Evolutionary conservation across 2,888 invertebrate genomes (phyloP), one percentile per base, ranked within the genome.

Genomic region (Eilema sororculum): DNA sequence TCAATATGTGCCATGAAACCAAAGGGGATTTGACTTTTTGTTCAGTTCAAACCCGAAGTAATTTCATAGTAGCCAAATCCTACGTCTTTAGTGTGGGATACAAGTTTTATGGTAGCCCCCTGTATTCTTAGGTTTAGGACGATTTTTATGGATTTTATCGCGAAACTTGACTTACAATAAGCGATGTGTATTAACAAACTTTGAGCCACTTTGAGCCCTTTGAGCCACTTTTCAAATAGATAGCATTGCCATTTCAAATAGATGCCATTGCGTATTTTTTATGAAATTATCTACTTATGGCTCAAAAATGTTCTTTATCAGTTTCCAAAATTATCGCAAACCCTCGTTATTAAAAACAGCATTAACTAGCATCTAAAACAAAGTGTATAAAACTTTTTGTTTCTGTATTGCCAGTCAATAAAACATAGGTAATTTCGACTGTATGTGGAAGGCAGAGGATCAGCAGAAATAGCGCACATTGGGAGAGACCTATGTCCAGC

Each of bases 111-210:
- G 9, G n/a, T 52, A 52, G n/a, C 52, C 52, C 20, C 52, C 52
- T 52, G 52, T 52, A 56, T 30, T 30, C 28, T 30, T 30, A 52
- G 28, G 28, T 30, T 30, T 28, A 65, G 28, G 22, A 56, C n/a
- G 22, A 56, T 52, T 22, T 30, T 28, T 52, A 56, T 56, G 64
- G 64, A 30, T 56, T 56, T 65, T 65, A 64, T 65, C 30, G 52
- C 30, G 6, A 64, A 52, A 37, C 16, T 30, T 61, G n/a, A 33
- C 61, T n/a, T 22, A 58, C 58, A 13, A n/a, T 22, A 22, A 6
- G 2, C 3, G 10, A 60, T 30, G 60, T 33, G 12, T 13, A 22
- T 28, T 25, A 46, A 41, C 25, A 12, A 25, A 28, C 1, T 63
- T 3, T 25, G 8, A 58, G 58, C 58, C 24, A 33, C 33, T 33